Evolutionary conservation across 2,888 invertebrate genomes (phyloP).

Genomic region (Oligia fasciuncula): DNA sequence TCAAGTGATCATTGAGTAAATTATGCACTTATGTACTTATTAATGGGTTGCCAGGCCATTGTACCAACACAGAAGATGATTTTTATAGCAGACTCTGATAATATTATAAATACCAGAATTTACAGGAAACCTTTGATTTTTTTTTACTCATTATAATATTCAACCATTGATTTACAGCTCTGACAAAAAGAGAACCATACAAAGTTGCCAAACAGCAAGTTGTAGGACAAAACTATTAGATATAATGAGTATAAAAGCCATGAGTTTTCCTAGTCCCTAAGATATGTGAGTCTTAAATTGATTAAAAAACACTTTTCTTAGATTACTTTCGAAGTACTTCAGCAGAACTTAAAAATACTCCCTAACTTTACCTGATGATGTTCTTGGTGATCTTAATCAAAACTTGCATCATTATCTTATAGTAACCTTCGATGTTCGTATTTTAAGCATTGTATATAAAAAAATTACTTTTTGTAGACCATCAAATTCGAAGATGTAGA

Average conservation of each 20-base stretch:
- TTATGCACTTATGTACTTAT: conserved; percentile 11
- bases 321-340: conserved; percentile 38
- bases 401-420: conserved; percentile 69
- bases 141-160: conserved; percentile 23
- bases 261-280: conserved; percentile 17
- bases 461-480: conserved; percentile 76
- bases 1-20: conserved; percentile 1
- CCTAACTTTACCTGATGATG: conserved; percentile 67
- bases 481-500: conserved; percentile 73
- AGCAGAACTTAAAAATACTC: conserved; percentile 50
- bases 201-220: background rate
- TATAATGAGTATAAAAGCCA: conserved; percentile 37
- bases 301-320: conserved; percentile 33
- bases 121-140: conserved; percentile 19
- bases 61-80: conserved; percentile 11
- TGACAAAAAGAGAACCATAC: background rate
- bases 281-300: conserved; percentile 4
- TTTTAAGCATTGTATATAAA: conserved; percentile 64
- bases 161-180: background rate
- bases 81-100: background rate
- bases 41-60: conserved; percentile 11
- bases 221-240: conserved; percentile 1
- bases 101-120: background rate
- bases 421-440: conserved; percentile 79
- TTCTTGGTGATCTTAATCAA: conserved; percentile 59